phyloP scores from a whole-genome alignment of 2,888 invertebrate species.

The Anorthoa munda region DNA sequence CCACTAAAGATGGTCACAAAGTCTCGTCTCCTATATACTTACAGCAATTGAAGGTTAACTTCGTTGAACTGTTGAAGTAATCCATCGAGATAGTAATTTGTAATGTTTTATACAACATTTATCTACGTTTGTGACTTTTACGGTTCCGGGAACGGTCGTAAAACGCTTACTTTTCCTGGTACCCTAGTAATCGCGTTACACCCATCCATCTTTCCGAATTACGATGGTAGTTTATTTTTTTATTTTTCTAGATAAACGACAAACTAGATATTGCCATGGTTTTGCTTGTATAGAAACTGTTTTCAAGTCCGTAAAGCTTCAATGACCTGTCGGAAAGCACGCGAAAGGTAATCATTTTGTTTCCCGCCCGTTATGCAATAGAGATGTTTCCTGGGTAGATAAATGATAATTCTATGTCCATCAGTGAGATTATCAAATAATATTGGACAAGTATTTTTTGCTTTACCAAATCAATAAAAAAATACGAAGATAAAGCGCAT shows the following conservation, averaged over 20 bases:
- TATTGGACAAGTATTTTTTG: too few relatives aligned
- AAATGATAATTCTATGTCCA: too few relatives aligned
- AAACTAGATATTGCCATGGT: background rate
- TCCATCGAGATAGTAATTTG: conserved; percentile 33
- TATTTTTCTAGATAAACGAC: conserved; percentile 27
- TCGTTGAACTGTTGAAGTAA: conserved; percentile 13
- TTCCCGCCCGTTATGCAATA: too few relatives aligned
- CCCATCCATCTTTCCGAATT: conserved; percentile 8
- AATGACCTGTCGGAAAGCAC: background rate
- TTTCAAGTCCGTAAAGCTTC: background rate
- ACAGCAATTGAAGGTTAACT: background rate
- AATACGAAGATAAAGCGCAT: too few relatives aligned
- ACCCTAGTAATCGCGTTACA: conserved; percentile 55
- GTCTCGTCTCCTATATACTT: background rate
- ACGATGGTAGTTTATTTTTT: conserved; percentile 16
- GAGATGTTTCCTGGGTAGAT: too few relatives aligned
- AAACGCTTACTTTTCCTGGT: conserved; percentile 29
- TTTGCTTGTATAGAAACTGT: background rate
- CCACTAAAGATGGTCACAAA: background rate
- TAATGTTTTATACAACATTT: conserved; percentile 27
- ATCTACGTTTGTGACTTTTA: conserved; percentile 39
- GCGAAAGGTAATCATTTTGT: too few relatives aligned
- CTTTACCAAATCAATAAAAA: too few relatives aligned
- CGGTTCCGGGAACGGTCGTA: conserved; percentile 21
- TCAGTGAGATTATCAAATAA: too few relatives aligned